Evolutionary conservation across 2,113 vertebrate genomes (phyloP).

Genomic region (Choloepus hoffmanni): DNA sequence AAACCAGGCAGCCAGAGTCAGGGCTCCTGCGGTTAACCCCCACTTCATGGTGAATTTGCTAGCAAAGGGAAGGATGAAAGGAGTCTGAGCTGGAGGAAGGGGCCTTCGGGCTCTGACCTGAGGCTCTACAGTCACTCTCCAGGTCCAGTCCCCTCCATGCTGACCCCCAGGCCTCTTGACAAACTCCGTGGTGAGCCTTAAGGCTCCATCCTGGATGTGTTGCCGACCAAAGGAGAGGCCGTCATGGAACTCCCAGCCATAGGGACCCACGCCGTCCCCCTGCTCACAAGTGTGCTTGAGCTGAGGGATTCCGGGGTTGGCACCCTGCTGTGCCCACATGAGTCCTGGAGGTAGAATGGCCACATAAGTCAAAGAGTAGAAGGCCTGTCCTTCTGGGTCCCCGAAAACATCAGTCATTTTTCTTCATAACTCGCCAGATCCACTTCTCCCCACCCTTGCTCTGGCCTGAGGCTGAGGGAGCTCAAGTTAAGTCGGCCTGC

Average conservation of each 20-base stretch:
- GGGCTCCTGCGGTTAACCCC: neutral
- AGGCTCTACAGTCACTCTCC: slow-evolving; percentile 92
- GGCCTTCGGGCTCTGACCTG: slow-evolving; percentile 85
- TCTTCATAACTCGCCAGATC: neutral
- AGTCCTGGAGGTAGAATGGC: slow-evolving; percentile 88
- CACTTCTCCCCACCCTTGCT: slow-evolving; percentile 23
- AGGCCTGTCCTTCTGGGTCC: slow-evolving; percentile 25
- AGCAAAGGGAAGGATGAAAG: neutral
- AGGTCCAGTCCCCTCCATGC: slow-evolving; percentile 98
- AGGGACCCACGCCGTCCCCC: slow-evolving; percentile 90
- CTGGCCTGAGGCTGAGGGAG: slow-evolving; percentile 4
- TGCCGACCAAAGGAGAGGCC: slow-evolving; percentile 93
- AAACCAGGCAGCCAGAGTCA: neutral
- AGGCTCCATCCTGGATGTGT: slow-evolving; percentile 91
- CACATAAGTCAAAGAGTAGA: slow-evolving; percentile 62
- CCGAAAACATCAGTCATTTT: slow-evolving; percentile 3
- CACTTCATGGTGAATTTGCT: neutral
- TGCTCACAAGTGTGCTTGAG: slow-evolving; percentile 96
- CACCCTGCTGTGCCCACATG: slow-evolving; percentile 95
- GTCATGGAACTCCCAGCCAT: slow-evolving; percentile 96
- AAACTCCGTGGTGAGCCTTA: slow-evolving; percentile 93
- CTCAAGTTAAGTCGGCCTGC: neutral
- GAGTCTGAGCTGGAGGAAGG: slow-evolving; percentile 27
- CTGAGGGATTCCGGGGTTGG: slow-evolving; percentile 82
- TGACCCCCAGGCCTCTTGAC: slow-evolving; percentile 93